These are phyloP conservation scores for Eristalinus aeneus DNA, from an alignment of 2,888 invertebrate species.

Conservation along the genomic window DNA sequence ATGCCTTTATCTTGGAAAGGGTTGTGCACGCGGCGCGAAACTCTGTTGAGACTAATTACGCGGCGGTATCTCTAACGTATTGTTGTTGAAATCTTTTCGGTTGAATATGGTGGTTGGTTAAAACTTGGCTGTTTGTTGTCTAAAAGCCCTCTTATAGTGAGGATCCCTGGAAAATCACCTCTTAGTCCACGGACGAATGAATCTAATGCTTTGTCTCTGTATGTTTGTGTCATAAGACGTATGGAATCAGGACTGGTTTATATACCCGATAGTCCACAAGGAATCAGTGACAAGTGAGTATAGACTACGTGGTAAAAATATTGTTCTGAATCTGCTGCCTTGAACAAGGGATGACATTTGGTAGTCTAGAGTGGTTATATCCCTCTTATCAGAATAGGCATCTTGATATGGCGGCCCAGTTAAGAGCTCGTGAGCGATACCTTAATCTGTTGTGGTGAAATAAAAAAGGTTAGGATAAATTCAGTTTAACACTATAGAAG, in stretches of 20 bases:
- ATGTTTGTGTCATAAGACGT: slow-evolving; percentile 39
- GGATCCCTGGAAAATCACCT: slow-evolving; percentile 16
- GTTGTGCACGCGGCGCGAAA: too few relatives aligned
- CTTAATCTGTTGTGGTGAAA: too few relatives aligned
- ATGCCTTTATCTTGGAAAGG: too few relatives aligned
- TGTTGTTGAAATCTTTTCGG: too few relatives aligned
- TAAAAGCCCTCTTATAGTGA: slow-evolving; percentile 16
- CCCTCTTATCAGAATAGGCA: slow-evolving; percentile 40
- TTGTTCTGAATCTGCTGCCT: too few relatives aligned
- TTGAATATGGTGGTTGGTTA: too few relatives aligned
- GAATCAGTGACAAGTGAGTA: slow-evolving; percentile 16
- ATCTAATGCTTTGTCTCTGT: slow-evolving; percentile 40
- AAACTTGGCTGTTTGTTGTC: neutral
- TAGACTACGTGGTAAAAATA: neutral
- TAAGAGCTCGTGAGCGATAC: neutral
- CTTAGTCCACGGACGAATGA: slow-evolving; percentile 41
- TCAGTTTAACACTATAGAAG: neutral
- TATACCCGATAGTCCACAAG: slow-evolving; percentile 1
- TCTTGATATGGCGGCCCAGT: neutral
- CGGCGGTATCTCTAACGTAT: too few relatives aligned
- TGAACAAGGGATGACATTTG: neutral
- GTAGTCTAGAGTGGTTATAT: slow-evolving; percentile 50
- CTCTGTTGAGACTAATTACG: too few relatives aligned
- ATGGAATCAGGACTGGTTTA: slow-evolving; percentile 32
- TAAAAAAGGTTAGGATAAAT: neutral